phyloP scores from a whole-genome alignment of 2,797 vertebrate genomes.

The Myiotriccus ornatus region DNA sequence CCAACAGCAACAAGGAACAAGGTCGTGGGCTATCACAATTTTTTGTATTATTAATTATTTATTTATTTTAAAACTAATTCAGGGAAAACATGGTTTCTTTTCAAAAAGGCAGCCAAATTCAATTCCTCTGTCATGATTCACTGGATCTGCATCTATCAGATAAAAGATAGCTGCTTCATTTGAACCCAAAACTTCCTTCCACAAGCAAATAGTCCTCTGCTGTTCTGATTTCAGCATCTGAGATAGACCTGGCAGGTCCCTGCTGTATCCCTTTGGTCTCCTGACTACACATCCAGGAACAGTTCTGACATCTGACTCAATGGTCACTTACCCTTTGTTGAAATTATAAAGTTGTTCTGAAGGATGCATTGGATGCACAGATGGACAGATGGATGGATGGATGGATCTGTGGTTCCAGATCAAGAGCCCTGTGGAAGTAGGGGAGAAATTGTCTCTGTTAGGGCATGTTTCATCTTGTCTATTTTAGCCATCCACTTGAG shows the following conservation, averaged over 20 bases:
- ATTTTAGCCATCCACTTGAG: not conserved
- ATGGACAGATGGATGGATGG: not conserved
- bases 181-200: not conserved
- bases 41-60: not conserved
- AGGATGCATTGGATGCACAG: not conserved
- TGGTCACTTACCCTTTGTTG: accelerated
- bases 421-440: not conserved
- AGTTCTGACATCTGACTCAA: not conserved
- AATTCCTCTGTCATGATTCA: not conserved
- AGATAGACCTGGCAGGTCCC: not conserved
- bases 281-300: not conserved
- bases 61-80: not conserved
- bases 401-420: not conserved
- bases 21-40: not conserved
- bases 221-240: not conserved
- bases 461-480: not conserved
- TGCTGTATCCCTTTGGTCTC: not conserved
- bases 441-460: not conserved
- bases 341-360: not conserved
- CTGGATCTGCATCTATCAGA: not conserved
- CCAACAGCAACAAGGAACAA: not conserved
- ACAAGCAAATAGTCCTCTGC: not conserved
- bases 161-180: not conserved
- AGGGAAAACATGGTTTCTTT: not conserved
- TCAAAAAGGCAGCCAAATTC: not conserved